Base-by-base conservation (phyloP, 2,888 invertebrate genomes). In the Uropetala carovei region DNA sequence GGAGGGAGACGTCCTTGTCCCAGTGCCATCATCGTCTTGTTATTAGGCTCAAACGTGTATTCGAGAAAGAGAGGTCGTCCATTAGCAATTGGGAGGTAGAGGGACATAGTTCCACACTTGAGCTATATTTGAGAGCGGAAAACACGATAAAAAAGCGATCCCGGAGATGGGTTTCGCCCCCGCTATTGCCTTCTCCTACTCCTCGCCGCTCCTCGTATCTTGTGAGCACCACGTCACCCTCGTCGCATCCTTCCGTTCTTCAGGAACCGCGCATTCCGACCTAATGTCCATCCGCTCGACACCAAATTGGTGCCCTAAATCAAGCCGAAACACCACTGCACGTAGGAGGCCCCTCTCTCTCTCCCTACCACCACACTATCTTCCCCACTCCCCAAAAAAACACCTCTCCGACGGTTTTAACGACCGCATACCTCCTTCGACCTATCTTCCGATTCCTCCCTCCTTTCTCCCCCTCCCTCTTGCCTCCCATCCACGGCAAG, bases 1-100 rank as follows among this genome's bases (percentile, higher is more conserved):
- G 57, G 56, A 56, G 22, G n/a, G 56, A 58, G 13, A 43, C 64
- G 89, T 89, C 89, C 89, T 89, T 89, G 89, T 89, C 89, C 89
- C 89, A 89, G 64, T 89, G 89, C 30, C 89, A 60, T 30, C 89
- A 60, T 30, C 59, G 30, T 30, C 56, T 57, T 57, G 14, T 89
- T 60, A 22, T 57, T 14, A 59, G 59, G 43, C 43, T 18, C 60
- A 60, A 30, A 85, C 56, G 60, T 27, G 56, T 43, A 68, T 89
- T 27, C 22, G 43, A 22, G 14, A 64, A 30, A 18, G 83, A 83
- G 56, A 56, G 75, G 75, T 75, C 75, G 75, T 22, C 75, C 75
- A 75, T 75, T 75, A 75, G 59, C 84, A 9, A 85, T n/a, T 9
- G 13, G 57, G n/a, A 57, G 18, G 85, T 75, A 11, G 18, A 75